phyloP scores from a whole-genome alignment of 2,113 vertebrate species.

The Corynorhinus townsendii region DNA sequence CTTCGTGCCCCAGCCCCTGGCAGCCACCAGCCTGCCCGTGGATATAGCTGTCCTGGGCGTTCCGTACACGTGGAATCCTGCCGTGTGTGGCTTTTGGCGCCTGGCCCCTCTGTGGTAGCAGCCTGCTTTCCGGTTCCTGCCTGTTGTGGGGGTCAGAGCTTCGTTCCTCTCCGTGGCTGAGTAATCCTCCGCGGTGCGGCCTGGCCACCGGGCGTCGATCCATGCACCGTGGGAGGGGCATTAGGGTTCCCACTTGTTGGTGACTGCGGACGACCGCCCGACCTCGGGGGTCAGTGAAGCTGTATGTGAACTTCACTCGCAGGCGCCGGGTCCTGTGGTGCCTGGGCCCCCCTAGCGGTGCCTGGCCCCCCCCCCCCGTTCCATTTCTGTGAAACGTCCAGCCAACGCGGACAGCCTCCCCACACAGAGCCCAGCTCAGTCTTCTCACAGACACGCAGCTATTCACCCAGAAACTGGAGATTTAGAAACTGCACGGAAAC shows the following conservation, averaged over 20 bases:
- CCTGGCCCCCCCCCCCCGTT: neutral
- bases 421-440: neutral
- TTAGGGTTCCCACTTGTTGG: neutral
- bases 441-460: accelerated
- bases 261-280: accelerated
- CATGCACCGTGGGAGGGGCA: accelerated
- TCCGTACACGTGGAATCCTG: accelerated
- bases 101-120: neutral
- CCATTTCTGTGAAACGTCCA: neutral
- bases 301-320: accelerated
- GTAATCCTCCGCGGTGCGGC: accelerated
- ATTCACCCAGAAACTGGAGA: neutral
- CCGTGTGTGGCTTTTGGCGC: accelerated
- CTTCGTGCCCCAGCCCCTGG: neutral
- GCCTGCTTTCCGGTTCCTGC: accelerated
- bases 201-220: accelerated
- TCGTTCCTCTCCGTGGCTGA: neutral
- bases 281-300: neutral
- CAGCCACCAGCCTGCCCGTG: accelerated
- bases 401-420: neutral
- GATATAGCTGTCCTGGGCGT: accelerated
- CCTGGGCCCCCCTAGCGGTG: accelerated
- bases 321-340: neutral
- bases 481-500: neutral
- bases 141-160: accelerated